These are phyloP conservation scores for Heliconius ethilla DNA, from an alignment of 2,888 invertebrate genomes.

Conservation along the genomic window DNA sequence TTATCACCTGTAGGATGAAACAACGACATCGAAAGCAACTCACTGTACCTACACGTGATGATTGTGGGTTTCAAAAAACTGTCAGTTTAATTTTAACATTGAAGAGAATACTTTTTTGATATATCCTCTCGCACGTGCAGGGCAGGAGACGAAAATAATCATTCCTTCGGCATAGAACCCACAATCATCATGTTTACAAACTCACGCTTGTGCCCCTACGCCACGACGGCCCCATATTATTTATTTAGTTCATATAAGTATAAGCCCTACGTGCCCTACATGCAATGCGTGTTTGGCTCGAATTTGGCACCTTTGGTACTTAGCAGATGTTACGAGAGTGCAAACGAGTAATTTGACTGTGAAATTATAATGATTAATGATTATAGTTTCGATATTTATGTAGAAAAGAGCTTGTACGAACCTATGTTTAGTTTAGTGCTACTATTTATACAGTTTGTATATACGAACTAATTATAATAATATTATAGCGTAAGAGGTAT, in stretches of 20 bases:
- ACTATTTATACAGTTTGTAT: neutral
- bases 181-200: too few species aligned
- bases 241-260: too few species aligned
- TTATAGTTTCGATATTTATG: neutral
- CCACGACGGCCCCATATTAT: too few species aligned
- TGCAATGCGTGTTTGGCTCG: neutral
- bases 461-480: too few species aligned
- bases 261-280: neutral
- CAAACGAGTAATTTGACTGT: neutral
- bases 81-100: too few species aligned
- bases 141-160: too few species aligned
- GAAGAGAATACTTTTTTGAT: too few species aligned
- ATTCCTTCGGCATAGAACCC: too few species aligned
- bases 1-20: constrained; percentile 40
- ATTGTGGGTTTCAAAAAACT: neutral
- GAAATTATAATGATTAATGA: constrained; percentile 15
- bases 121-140: too few species aligned
- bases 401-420: neutral
- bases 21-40: neutral
- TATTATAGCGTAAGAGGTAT: too few species aligned
- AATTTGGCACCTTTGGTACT: neutral
- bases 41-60: neutral
- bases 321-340: constrained; percentile 5
- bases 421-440: neutral
- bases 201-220: too few species aligned